Base-by-base conservation (phyloP, 2,888 invertebrate genomes). In the Drosophila mimica region DNA sequence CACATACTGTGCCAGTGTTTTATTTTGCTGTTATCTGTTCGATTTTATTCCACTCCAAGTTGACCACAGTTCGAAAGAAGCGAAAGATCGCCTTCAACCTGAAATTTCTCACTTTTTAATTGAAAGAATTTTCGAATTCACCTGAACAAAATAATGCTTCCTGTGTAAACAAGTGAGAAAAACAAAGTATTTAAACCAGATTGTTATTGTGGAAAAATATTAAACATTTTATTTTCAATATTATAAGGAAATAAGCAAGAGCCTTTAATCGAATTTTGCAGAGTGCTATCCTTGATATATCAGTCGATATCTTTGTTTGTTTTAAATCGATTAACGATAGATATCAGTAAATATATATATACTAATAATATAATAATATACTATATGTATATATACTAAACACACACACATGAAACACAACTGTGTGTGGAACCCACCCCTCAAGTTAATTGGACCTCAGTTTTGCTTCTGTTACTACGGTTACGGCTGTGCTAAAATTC, bases 21-120 rank as follows among this genome's bases (percentile, higher is more conserved):
- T 51, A 25, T 64, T 56, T 43, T 28, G 71, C 71, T 54, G 52
- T 69, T 69, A 72, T 72, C 71, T 72, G 40, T 75, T 49, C 68
- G 53, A 72, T 72, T 68, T 46, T 8, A 76, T 70, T 53, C 46
- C 46, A 73, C 48, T 48, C 17, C 13, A 38, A 61, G 58, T 25
- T 69, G 70, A 58, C 46, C 52, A 25, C 46, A 75, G 52, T 34
- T 28, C 17, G n/a, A 34, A n/a, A n/a, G n/a, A n/a, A 28, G 20
- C 30, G 17, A 17, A 17, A 9, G 53, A 46, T 46, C 20, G 46
- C 46, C 46, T 46, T 46, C 25, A 46, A 46, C 46, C 20, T 46
- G 25, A 46, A 46, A 25, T 25, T 15, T 46, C 20, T 28, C 13
- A 13, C 49, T 25, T 34, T 48, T 54, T 40, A 66, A 67, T 54